Conservation (phyloP, 2,113 vertebrate species). For the Globicephala melas region DNA sequence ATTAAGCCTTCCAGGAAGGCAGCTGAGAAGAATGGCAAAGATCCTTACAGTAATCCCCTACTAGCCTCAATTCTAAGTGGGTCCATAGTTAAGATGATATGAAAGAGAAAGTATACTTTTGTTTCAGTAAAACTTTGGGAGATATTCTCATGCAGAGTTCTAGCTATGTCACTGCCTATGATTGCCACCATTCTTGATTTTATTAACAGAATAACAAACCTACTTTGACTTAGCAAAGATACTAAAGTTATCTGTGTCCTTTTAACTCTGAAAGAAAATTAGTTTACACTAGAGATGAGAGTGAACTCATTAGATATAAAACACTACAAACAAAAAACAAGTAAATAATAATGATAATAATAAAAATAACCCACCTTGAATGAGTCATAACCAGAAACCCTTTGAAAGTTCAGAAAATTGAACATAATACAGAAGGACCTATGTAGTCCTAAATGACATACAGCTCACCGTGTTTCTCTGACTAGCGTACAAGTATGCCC, state of each 20-base stretch:
- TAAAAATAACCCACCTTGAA: not conserved
- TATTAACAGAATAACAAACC: constrained; percentile 14
- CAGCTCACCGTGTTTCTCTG: not conserved
- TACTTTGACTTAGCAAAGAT: not conserved
- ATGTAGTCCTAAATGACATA: not conserved
- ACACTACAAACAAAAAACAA: not conserved
- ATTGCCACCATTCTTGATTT: constrained; percentile 17
- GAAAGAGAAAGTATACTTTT: not conserved
- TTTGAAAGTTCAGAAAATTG: not conserved
- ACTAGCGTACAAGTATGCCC: not conserved
- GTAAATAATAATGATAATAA: not conserved
- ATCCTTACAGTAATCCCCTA: not conserved
- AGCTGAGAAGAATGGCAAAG: not conserved
- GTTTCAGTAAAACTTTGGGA: not conserved
- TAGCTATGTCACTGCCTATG: not conserved
- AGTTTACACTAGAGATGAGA: not conserved
- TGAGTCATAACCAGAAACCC: not conserved
- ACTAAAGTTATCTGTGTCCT: not conserved
- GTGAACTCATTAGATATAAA: not conserved
- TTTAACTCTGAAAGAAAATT: not conserved
- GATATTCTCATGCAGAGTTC: not conserved
- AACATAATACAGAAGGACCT: not conserved
- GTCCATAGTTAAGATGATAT: not conserved
- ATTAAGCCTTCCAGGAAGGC: not conserved
- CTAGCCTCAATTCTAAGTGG: not conserved